phyloP scores from a whole-genome alignment of 2,888 invertebrate species.

The Trissolcus japonicus region DNA sequence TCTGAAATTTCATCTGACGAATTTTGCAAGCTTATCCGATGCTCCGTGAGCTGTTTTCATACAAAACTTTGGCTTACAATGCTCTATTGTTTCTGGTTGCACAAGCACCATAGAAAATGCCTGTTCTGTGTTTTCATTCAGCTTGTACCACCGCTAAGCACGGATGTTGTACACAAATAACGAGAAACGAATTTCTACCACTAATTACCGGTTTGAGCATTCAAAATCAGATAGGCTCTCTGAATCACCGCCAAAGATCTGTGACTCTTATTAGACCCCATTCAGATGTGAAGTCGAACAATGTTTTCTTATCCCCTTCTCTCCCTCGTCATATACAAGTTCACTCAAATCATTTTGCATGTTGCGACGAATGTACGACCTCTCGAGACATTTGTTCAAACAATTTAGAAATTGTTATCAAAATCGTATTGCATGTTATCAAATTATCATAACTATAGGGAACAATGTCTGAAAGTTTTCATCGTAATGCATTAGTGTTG shows the following conservation, averaged over 20 bases:
- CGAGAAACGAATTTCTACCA: conserved; percentile 46
- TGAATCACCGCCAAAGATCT: conserved; percentile 17
- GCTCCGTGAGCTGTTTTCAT: conserved; percentile 66
- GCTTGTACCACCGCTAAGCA: conserved; percentile 36
- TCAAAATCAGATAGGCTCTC: conserved; percentile 28
- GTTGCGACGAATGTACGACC: too few species aligned
- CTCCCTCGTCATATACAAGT: too few species aligned
- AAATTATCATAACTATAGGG: too few species aligned
- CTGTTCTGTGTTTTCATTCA: conserved; percentile 49
- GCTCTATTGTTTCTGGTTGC: conserved; percentile 52
- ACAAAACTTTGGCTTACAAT: conserved; percentile 62
- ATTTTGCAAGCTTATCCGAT: conserved; percentile 57
- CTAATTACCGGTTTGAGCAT: conserved; percentile 48
- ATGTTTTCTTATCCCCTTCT: not conserved
- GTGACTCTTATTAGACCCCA: conserved; percentile 21
- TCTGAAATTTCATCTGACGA: conserved; percentile 56
- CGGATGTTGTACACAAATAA: conserved; percentile 48
- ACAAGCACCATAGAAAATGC: conserved; percentile 47
- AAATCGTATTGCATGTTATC: too few species aligned
- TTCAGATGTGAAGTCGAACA: conserved; percentile 16
- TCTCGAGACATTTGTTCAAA: too few species aligned
- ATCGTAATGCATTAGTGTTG: too few species aligned
- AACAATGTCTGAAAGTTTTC: too few species aligned
- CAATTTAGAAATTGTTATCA: too few species aligned
- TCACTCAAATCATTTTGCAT: too few species aligned